phyloP scores from a whole-genome alignment of 2,797 vertebrate species.

The Periophthalmus magnuspinnatus region DNA sequence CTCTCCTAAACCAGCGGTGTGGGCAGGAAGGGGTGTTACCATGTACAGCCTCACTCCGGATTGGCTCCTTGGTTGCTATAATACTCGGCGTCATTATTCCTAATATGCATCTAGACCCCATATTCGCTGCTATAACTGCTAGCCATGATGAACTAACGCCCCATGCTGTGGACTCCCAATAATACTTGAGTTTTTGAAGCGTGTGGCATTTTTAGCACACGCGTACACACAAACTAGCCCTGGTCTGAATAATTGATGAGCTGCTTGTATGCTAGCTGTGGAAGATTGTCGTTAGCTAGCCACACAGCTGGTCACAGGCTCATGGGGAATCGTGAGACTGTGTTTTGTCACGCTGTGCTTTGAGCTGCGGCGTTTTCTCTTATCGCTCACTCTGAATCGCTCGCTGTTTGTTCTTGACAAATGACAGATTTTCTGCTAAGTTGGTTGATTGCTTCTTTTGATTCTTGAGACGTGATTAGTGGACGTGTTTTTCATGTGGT shows the following conservation, averaged over 20 bases:
- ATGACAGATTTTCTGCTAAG: slow-evolving; percentile 11
- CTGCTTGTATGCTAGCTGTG: slow-evolving; percentile 37
- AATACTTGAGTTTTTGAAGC: slow-evolving; percentile 31
- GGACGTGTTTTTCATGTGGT: not conserved
- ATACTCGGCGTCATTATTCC: too few relatives aligned
- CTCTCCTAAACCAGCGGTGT: too few relatives aligned
- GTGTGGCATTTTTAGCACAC: slow-evolving; percentile 21
- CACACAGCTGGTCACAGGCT: slow-evolving; percentile 39
- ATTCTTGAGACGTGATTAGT: not conserved
- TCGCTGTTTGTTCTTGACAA: slow-evolving; percentile 1
- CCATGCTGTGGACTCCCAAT: slow-evolving; percentile 42
- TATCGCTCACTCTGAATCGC: not conserved
- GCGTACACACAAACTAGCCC: slow-evolving; percentile 5
- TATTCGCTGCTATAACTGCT: too few relatives aligned
- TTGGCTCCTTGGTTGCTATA: too few relatives aligned
- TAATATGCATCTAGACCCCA: too few relatives aligned
- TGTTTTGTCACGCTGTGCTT: not conserved
- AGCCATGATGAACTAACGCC: not conserved
- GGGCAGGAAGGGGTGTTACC: too few relatives aligned
- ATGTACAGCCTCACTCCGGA: too few relatives aligned
- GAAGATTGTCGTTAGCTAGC: slow-evolving; percentile 36
- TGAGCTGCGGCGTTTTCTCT: not conserved
- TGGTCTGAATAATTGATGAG: slow-evolving; percentile 59
- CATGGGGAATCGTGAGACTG: slow-evolving; percentile 12
- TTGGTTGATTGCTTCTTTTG: slow-evolving; percentile 4